Percentiles rank a stretch among this genome's conserved stretches.
Evolutionary conservation across 2,888 invertebrate species (phyloP).

Genomic region (Cancer borealis): DNA sequence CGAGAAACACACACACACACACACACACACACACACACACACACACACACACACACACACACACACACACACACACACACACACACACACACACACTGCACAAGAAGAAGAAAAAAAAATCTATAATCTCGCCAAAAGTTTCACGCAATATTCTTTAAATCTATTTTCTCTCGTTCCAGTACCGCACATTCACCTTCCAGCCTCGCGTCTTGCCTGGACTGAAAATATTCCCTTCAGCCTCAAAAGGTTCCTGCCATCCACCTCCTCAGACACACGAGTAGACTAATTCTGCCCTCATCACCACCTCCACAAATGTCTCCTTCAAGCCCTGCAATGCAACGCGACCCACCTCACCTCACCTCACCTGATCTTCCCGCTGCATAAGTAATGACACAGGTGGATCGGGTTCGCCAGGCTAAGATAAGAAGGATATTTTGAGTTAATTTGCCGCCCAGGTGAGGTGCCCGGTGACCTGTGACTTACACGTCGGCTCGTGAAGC

Average conservation of each 20-base stretch:
- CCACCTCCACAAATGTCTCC: background rate
- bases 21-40: background rate
- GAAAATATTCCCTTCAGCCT: too few relatives aligned
- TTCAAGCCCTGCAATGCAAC: background rate
- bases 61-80: conserved; percentile 34
- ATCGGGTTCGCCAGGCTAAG: background rate
- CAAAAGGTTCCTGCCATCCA: too few relatives aligned
- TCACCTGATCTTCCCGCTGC: background rate
- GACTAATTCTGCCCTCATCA: too few relatives aligned
- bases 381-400: background rate
- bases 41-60: conserved; percentile 24
- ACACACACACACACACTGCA: background rate
- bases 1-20: background rate
- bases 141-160: too few relatives aligned
- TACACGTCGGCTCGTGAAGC: background rate
- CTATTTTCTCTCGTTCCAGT: too few relatives aligned
- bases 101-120: background rate
- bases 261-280: too few relatives aligned
- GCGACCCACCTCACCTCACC: too few relatives aligned
- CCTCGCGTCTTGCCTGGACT: too few relatives aligned
- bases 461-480: conserved; percentile 20
- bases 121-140: too few relatives aligned
- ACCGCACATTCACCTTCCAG: too few relatives aligned
- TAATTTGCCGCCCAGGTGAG: background rate
- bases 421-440: background rate